Base-by-base conservation (phyloP, 2,888 invertebrate genomes). In the Acrobasis repandana region DNA sequence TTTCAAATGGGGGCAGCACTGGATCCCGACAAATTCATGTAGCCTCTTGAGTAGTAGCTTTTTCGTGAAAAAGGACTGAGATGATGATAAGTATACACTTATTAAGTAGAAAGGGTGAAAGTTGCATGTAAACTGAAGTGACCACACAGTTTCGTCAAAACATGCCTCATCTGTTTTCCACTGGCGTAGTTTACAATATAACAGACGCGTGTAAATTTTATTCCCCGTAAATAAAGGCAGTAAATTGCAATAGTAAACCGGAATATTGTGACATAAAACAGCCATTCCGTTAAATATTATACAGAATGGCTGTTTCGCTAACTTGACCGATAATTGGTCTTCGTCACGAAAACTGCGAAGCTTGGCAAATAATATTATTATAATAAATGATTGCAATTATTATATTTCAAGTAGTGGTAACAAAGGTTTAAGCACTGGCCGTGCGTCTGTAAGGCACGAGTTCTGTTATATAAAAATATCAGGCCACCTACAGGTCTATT, bases 261-360 rank as follows among this genome's bases (percentile, higher is more conserved):
- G 38, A 18, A 59, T 51, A 50, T 51, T 51, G 59, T 50, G 59
- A 59, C 50, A 43, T 51, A 51, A 59, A 59, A 59, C 59, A 38
- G 51, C 43, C 18, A 58, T 57, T 51, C 38, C 18, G 20, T 20
- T 50, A 51, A 59, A 59, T 51, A 59, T 51, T 50, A 43, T 51
- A 20, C 38, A 20, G 59, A 51, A 59, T 51, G 9, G 50, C 51
- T 11, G 38, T 59, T 51, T 59, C 51, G 43, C 43, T 59, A 51
- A 59, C 59, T 59, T 43, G 50, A 38, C 28, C 43, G 38, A 51
- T 51, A 28, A 28, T 50, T 51, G 43, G 18, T 11, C 14, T 6
- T 16, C 36, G 16, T 33, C 34, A 52, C 60, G 20, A 15, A 51
- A 52, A 52, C 52, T 60, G 33, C 34, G 16, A 33, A 60, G 8